phyloP scores from a whole-genome alignment of 53 echinoderm and acorn worm species.

The Arbacia lixula region DNA sequence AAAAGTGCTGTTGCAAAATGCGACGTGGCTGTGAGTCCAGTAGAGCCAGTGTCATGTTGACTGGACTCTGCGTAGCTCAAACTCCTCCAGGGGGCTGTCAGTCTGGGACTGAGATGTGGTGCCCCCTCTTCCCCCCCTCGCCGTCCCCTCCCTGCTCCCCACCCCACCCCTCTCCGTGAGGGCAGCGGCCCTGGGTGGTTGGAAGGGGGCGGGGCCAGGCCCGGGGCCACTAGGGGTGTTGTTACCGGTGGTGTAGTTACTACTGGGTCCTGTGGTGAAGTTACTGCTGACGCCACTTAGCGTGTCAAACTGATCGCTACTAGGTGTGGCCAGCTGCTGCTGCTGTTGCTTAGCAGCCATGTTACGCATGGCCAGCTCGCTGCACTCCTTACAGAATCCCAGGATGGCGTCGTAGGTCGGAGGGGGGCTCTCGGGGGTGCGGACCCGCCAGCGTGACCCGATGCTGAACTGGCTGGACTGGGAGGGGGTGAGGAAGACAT shows the following conservation, averaged over 20 bases:
- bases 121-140: neutral
- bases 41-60: slow-evolving; percentile 52
- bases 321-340: slow-evolving; percentile 1
- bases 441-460: slow-evolving; percentile 60
- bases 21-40: no score
- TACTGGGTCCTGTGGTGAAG: slow-evolving; percentile 45
- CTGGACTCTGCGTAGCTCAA: slow-evolving; percentile 42
- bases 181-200: no score
- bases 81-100: slow-evolving; percentile 46
- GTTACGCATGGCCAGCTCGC: slow-evolving; percentile 57
- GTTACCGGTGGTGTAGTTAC: slow-evolving; percentile 38
- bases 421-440: slow-evolving; percentile 92
- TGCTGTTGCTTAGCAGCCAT: slow-evolving; percentile 14
- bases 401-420: slow-evolving; percentile 91
- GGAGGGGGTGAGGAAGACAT: slow-evolving; percentile 81
- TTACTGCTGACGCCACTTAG: slow-evolving; percentile 48
- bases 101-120: slow-evolving; percentile 32
- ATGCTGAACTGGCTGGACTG: slow-evolving; percentile 75
- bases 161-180: neutral
- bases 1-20: slow-evolving; percentile 8
- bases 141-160: neutral
- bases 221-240: slow-evolving; percentile 38
- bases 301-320: slow-evolving; percentile 41
- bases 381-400: slow-evolving; percentile 72
- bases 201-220: neutral